Evolutionary conservation across 2,888 invertebrate species (phyloP).

Genomic region (Brassicogethes aeneus): DNA sequence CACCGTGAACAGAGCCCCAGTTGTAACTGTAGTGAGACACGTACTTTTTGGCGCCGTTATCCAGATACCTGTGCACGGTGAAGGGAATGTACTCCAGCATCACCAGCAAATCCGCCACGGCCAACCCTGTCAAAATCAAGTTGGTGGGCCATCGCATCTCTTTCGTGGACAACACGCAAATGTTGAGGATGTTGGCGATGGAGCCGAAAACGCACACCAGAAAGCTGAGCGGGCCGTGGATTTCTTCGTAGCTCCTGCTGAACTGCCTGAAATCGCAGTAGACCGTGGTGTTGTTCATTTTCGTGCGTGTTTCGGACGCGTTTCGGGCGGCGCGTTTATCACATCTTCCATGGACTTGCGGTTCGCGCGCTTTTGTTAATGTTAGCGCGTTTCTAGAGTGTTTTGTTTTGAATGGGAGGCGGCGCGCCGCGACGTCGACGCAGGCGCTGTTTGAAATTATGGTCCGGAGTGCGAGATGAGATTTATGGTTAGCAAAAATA

Average conservation of each 20-base stretch:
- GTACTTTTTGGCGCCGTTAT: constrained; percentile 46
- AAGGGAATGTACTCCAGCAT: constrained; percentile 93
- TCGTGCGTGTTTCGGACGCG: constrained; percentile 48
- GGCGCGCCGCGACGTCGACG: no score
- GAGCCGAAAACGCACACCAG: constrained; percentile 85
- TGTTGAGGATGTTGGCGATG: constrained; percentile 85
- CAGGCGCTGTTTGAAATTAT: no score
- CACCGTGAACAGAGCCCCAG: constrained; percentile 77
- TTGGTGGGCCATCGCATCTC: constrained; percentile 91
- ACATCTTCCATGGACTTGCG: no score
- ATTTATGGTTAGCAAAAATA: no score
- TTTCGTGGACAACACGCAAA: constrained; percentile 77
- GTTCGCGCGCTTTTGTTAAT: no score
- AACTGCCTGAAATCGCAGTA: constrained; percentile 49
- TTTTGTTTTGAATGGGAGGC: no score
- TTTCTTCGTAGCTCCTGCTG: constrained; percentile 55
- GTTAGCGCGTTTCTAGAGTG: no score
- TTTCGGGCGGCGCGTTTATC: constrained; percentile 26
- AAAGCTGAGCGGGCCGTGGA: constrained; percentile 80
- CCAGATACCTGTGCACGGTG: constrained; percentile 70
- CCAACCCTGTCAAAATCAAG: constrained; percentile 80
- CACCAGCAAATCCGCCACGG: constrained; percentile 87
- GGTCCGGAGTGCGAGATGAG: no score
- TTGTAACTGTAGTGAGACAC: constrained; percentile 54
- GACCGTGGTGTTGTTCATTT: constrained; percentile 22